Evolutionary conservation across 2,888 invertebrate species (phyloP), one percentile per base, ranked within the genome.

Genomic region (Oasisia sp.): DNA sequence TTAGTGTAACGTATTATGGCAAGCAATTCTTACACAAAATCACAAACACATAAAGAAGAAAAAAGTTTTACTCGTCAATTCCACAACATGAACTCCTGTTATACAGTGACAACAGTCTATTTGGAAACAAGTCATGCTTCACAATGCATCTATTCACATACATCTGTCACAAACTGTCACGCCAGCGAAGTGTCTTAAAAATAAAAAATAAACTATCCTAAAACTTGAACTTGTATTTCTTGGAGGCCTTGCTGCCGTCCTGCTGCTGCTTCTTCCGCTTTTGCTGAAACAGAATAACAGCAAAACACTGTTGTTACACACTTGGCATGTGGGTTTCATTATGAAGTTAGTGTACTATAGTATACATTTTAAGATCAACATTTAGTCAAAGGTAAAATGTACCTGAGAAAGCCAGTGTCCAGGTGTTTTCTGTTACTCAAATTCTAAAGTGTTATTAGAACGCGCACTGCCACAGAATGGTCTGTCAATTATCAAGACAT

Each of bases 201-300:
- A 27, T 74, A 74, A 74, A 74, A 74, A n/a, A 14, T 12, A 19
- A 5, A 3, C 74, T 74, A 19, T 74, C 27, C 74, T 92, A 99
- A 97, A 99, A 99, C 96, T 99, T 99, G 97, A 99, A 99, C 97
- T 99, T 99, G 97, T 99, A 99, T 97, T 99, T 99, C 97, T 99
- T 99, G 27, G 98, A 98, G 94, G 98, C 98, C 96, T 99, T 99
- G 7, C 98, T 97, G 94, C 95, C 98, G 95, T 99, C 97, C 94
- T 98, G 98, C 94, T 98, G 98, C 94, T 96, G 96, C 93, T 98
- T 97, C 96, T 99, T 99, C 94, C 99, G 97, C 97, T 99, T 99
- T 98, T 98, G 97, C 74, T 74, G 74, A 74, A 74, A 74, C 19
- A 58, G 12, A 58, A 58, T 0, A 14, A 58, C 58, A 74, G 27